These are phyloP conservation scores for Bubo scandiacus DNA, from an alignment of 2,113 vertebrate species.

Conservation along the genomic window DNA sequence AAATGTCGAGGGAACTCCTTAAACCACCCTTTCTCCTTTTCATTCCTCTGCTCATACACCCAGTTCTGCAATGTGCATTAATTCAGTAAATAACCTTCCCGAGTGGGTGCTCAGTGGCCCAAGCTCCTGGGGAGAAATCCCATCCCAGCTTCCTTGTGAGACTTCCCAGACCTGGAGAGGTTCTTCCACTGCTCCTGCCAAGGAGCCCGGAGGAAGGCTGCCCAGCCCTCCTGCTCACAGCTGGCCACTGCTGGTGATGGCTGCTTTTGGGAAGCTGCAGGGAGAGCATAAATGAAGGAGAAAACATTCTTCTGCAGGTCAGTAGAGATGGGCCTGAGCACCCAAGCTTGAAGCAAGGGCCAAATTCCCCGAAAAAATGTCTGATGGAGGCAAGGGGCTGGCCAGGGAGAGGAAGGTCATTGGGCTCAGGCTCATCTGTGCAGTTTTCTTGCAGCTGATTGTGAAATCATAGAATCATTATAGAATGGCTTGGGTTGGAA, in stretches of 20 bases:
- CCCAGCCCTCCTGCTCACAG: not conserved
- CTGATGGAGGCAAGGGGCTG: fast-evolving
- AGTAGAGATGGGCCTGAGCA: not conserved
- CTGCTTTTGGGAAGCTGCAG: not conserved
- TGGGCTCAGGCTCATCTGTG: not conserved
- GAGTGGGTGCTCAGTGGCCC: not conserved
- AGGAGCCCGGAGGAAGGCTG: not conserved
- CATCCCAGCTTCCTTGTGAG: conserved; percentile 17
- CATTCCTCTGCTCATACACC: not conserved
- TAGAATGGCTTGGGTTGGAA: too few species aligned
- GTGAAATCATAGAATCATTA: not conserved
- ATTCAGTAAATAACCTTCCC: not conserved
- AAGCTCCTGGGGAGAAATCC: not conserved
- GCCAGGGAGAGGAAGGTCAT: not conserved
- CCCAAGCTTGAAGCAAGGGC: not conserved
- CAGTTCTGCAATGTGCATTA: not conserved
- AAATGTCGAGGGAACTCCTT: not conserved
- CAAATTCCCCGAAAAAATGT: not conserved
- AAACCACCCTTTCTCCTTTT: not conserved
- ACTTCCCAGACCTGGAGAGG: conserved; percentile 10
- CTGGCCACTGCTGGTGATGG: not conserved
- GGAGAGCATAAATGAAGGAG: not conserved
- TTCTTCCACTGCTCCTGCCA: conserved; percentile 28
- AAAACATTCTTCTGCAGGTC: not conserved
- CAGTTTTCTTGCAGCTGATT: not conserved